Evolutionary conservation across 2,797 vertebrate species (phyloP).

Genomic region (Catharus ustulatus): DNA sequence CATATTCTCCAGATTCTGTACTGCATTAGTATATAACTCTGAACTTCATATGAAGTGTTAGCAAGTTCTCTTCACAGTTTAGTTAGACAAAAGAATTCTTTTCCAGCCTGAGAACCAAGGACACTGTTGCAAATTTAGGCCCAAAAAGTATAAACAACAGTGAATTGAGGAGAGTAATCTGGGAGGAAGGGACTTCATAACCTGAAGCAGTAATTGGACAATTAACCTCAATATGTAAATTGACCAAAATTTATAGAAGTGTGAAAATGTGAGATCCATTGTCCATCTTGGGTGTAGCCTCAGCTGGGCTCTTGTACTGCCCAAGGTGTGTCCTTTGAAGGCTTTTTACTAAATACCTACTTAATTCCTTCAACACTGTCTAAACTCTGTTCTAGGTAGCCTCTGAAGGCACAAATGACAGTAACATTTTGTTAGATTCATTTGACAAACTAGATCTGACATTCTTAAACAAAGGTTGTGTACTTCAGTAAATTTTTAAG

Average conservation of each 20-base stretch:
- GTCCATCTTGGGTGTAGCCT: not conserved
- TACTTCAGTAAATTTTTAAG: not conserved
- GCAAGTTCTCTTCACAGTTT: not conserved
- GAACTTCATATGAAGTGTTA: not conserved
- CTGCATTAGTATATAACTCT: not conserved
- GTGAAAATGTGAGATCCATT: accelerated
- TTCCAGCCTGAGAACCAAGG: not conserved
- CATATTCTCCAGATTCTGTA: not conserved
- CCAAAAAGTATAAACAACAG: not conserved
- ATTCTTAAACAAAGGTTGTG: not conserved
- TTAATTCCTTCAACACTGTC: not conserved
- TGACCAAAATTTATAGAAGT: not conserved
- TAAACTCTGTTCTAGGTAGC: not conserved
- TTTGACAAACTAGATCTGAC: not conserved
- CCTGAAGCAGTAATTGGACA: not conserved
- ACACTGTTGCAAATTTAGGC: accelerated
- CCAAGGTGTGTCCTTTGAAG: not conserved
- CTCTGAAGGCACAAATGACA: not conserved
- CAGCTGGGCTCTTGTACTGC: not conserved
- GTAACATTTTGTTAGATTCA: not conserved
- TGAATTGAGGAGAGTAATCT: not conserved
- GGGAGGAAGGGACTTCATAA: too few relatives aligned
- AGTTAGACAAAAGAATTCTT: not conserved
- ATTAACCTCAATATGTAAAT: not conserved
- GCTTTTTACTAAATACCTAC: not conserved